These are phyloP conservation scores for Aurelia aurita DNA, from an alignment of 30 jellyfish, hydroid and myxozoan species.

Conservation along the genomic window DNA sequence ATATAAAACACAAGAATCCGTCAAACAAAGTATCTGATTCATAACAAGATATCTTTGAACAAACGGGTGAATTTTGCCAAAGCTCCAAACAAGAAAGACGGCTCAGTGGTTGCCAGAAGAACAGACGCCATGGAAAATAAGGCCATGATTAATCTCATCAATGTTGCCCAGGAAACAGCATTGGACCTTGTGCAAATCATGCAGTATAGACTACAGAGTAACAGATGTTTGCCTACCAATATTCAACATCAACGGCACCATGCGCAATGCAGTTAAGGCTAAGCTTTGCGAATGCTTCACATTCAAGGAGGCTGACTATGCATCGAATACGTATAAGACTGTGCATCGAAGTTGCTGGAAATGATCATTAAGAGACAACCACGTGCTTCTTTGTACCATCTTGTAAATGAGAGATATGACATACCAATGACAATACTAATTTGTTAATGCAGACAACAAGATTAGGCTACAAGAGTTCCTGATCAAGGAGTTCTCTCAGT, in stretches of 20 bases:
- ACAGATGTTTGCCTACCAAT: constrained; percentile 41
- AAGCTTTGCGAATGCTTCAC: constrained; percentile 11
- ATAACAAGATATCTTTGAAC: neutral
- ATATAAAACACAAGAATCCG: neutral
- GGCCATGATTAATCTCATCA: constrained; percentile 28
- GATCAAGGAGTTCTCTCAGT: too few species aligned
- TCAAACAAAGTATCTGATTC: neutral
- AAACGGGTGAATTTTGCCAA: too few species aligned
- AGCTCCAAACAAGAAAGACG: too few species aligned
- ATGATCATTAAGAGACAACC: constrained; percentile 3
- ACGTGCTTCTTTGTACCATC: constrained; percentile 11
- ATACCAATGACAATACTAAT: too few species aligned
- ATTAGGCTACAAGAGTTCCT: too few species aligned
- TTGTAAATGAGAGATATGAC: constrained; percentile 7
- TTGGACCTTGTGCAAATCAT: constrained; percentile 33
- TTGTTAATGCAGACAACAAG: too few species aligned
- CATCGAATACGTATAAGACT: too few species aligned
- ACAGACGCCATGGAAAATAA: neutral
- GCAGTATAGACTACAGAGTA: constrained; percentile 30
- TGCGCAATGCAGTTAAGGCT: constrained; percentile 43
- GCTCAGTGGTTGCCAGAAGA: too few species aligned
- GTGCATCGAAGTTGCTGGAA: constrained; percentile 32
- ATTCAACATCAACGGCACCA: constrained; percentile 47
- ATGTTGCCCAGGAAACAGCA: constrained; percentile 25
- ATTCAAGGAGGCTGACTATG: neutral